Evolutionary conservation across 2,113 vertebrate genomes (phyloP).

Genomic region (Misgurnus anguillicaudatus): DNA sequence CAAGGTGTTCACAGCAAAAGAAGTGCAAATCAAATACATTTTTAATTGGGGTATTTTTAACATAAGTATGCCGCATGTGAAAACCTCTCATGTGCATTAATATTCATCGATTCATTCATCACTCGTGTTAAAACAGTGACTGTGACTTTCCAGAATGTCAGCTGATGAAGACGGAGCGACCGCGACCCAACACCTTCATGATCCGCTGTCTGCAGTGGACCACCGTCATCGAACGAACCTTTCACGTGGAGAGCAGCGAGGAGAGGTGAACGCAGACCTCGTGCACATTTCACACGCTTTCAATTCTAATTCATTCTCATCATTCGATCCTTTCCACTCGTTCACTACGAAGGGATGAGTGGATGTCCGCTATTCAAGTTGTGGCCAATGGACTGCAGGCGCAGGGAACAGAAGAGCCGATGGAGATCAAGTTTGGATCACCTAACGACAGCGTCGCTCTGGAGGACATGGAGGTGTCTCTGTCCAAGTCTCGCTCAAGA

Average conservation of each 20-base stretch:
- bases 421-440: slow-evolving; percentile 79
- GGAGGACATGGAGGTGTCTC: slow-evolving; percentile 83
- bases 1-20: too few species aligned
- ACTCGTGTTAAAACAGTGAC: not conserved
- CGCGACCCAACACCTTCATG: slow-evolving; percentile 86
- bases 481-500: slow-evolving; percentile 77
- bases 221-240: slow-evolving; percentile 87
- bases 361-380: slow-evolving; percentile 87
- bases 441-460: slow-evolving; percentile 68
- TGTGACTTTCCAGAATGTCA: slow-evolving; percentile 68
- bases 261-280: slow-evolving; percentile 71
- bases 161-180: slow-evolving; percentile 83
- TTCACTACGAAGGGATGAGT: slow-evolving; percentile 78
- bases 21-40: too few species aligned
- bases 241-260: slow-evolving; percentile 86
- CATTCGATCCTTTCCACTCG: not conserved
- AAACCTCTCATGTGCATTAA: too few species aligned
- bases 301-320: not conserved
- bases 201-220: slow-evolving; percentile 92
- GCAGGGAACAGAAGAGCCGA: slow-evolving; percentile 73
- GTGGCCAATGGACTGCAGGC: slow-evolving; percentile 85
- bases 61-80: too few species aligned
- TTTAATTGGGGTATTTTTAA: too few species aligned
- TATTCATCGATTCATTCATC: not conserved
- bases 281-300: not conserved